Base-by-base conservation (phyloP, 2,113 vertebrate genomes). In the Heptranchias perlo region DNA sequence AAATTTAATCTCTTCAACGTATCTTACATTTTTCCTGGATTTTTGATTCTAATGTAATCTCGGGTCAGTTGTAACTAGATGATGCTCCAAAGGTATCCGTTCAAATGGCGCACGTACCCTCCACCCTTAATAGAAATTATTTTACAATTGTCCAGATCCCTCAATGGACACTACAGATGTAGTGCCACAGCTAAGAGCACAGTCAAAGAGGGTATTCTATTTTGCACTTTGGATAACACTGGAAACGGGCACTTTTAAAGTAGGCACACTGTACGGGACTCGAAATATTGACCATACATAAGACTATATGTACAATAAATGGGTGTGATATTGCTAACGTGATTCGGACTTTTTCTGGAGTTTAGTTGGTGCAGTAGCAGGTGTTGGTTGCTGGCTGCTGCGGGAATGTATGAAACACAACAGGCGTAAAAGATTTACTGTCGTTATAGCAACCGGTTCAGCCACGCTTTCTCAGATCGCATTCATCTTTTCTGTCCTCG, bases 401-500 rank as follows among this genome's bases (percentile, higher is more conserved):
- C 96, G 96, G 96, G 96, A 97, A 96, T 97, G 97, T 96, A 96
- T 97, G 96, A 96, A 96, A 97, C 96, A 97, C 97, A 97, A 97
- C 97, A 97, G 97, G 96, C 96, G 73, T 96, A 97, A 97, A 97
- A 98, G 98, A 98, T 97, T 98, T 98, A 86, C 95, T 96, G 98
- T 98, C 96, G 98, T 98, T 98, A 98, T 98, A 97, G 98, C 97
- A 98, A 98, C 98, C 96, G 97, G 97, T 97, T 98, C 97, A 97
- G 97, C 97, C 97, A 97, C 96, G 97, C 97, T 97, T 97, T 97
- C 97, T 97, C 97, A 96, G 96, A 98, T 97, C 97, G 97, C 97
- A 98, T 98, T 98, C 98, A 98, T 96, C 97, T 96, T 95, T 96
- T 95, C 94, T 97, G 97, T 97, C 96, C 97, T 97, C 96, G 96